A percentile compares a stretch with the other conserved stretches of the same genome.
Evolutionary conservation across 2,113 vertebrate species (phyloP).

Genomic region (Athene cunicularia): DNA sequence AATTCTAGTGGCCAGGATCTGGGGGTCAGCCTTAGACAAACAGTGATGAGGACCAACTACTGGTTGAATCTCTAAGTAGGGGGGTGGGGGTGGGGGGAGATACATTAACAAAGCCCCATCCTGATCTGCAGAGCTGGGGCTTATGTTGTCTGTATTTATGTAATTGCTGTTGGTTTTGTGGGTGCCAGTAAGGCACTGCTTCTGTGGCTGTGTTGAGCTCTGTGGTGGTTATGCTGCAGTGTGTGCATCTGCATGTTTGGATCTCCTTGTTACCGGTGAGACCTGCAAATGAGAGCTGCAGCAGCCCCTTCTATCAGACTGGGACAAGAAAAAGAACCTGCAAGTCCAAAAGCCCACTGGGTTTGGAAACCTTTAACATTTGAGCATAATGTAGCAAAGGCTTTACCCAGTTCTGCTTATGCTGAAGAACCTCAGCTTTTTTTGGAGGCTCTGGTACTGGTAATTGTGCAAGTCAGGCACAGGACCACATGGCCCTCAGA

Average conservation of each 20-base stretch:
- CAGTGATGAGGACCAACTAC: not conserved
- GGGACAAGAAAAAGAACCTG: not conserved
- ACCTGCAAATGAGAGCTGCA: not conserved
- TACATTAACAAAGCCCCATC: not conserved
- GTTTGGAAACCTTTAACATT: not conserved
- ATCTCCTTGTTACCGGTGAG: not conserved
- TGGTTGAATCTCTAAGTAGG: rapidly evolving
- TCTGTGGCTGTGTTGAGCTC: not conserved
- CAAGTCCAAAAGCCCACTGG: not conserved
- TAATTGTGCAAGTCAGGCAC: not conserved
- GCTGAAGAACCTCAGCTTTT: not conserved
- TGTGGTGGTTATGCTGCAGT: not conserved
- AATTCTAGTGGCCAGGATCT: not conserved
- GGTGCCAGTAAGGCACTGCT: not conserved
- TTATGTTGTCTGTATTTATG: rapidly evolving
- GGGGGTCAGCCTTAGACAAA: not conserved
- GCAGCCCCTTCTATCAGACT: not conserved
- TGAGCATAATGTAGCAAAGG: not conserved
- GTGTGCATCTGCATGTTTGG: not conserved
- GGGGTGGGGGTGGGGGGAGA: not conserved
- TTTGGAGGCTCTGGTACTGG: not conserved
- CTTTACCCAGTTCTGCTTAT: not conserved
- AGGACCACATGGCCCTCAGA: not conserved
- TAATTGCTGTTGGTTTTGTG: not conserved
- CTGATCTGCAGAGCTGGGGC: not conserved